Evolutionary conservation across 2,888 invertebrate genomes (phyloP).

Genomic region (Lithophane semibrunnea): DNA sequence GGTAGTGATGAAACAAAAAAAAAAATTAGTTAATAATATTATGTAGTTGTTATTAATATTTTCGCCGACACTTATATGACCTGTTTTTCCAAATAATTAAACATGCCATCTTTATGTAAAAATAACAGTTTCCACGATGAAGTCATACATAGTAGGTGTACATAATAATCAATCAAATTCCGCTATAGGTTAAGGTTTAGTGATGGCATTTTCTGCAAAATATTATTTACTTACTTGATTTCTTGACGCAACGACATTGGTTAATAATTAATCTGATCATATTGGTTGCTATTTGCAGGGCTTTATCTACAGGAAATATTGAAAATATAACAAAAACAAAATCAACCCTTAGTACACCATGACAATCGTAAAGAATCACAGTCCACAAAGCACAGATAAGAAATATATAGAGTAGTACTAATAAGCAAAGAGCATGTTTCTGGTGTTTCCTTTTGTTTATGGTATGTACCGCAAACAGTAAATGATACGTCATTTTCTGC

Average conservation of each 20-base stretch:
- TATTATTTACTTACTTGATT: slow-evolving; percentile 81
- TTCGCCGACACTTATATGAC: not conserved
- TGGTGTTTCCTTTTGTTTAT: slow-evolving; percentile 3
- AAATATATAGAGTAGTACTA: slow-evolving; percentile 38
- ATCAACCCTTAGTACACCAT: slow-evolving; percentile 87
- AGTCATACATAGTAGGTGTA: slow-evolving; percentile 70
- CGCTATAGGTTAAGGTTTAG: slow-evolving; percentile 74
- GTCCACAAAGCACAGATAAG: slow-evolving; percentile 45
- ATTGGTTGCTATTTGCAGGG: slow-evolving; percentile 71
- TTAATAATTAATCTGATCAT: slow-evolving; percentile 86
- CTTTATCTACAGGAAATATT: slow-evolving; percentile 72
- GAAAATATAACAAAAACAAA: slow-evolving; percentile 86
- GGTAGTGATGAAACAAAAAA: slow-evolving; percentile 52
- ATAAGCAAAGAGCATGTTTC: not conserved
- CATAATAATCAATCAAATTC: slow-evolving; percentile 81
- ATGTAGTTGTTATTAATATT: not conserved
- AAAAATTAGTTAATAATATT: slow-evolving; percentile 34
- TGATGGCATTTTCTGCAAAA: slow-evolving; percentile 50
- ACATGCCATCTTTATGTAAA: slow-evolving; percentile 65
- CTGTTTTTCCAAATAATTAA: not conserved
- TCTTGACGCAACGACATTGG: slow-evolving; percentile 83
- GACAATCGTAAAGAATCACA: slow-evolving; percentile 75
- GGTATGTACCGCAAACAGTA: not conserved
- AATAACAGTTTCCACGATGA: slow-evolving; percentile 68
- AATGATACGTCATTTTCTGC: too few relatives aligned